These are phyloP conservation scores for Globicephala melas DNA, from an alignment of 2,113 vertebrate species.

Conservation along the genomic window DNA sequence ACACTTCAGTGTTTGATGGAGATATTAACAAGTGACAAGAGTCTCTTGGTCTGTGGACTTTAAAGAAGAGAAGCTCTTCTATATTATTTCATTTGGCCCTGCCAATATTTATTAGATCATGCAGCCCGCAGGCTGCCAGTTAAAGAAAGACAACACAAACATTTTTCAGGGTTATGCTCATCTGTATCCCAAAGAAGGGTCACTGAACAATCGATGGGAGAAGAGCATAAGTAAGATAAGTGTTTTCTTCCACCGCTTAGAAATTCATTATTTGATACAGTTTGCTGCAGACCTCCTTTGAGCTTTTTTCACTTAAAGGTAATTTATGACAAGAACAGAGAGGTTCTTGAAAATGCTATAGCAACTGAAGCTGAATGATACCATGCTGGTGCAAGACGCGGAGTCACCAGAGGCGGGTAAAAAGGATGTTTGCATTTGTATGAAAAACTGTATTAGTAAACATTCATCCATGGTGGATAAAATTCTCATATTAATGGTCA, in stretches of 20 bases:
- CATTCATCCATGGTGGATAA: constrained; percentile 81
- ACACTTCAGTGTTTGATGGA: constrained; percentile 93
- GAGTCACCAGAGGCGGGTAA: constrained; percentile 84
- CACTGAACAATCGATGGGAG: constrained; percentile 86
- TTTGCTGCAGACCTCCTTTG: constrained; percentile 90
- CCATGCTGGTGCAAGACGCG: constrained; percentile 81
- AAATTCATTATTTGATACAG: constrained; percentile 90
- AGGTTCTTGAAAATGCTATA: constrained; percentile 99
- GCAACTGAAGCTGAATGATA: constrained; percentile 93
- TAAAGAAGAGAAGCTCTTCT: constrained; percentile 90
- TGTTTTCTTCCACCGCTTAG: constrained; percentile 88
- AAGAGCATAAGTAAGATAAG: constrained; percentile 91
- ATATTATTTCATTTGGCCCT: constrained; percentile 90
- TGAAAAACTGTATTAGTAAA: constrained; percentile 84
- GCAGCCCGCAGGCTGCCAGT: constrained; percentile 86
- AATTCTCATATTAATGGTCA: constrained; percentile 83
- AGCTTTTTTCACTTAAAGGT: constrained; percentile 97
- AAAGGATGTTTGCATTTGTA: constrained; percentile 87
- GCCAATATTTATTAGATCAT: constrained; percentile 94
- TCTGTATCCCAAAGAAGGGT: constrained; percentile 87
- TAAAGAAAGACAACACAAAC: constrained; percentile 88
- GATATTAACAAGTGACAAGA: constrained; percentile 92
- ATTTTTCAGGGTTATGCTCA: constrained; percentile 88
- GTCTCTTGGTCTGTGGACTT: constrained; percentile 92
- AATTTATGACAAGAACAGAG: constrained; percentile 99